Evolutionary conservation across 2,797 vertebrate species (phyloP).

Genomic region (Rhinoraja longicauda): DNA sequence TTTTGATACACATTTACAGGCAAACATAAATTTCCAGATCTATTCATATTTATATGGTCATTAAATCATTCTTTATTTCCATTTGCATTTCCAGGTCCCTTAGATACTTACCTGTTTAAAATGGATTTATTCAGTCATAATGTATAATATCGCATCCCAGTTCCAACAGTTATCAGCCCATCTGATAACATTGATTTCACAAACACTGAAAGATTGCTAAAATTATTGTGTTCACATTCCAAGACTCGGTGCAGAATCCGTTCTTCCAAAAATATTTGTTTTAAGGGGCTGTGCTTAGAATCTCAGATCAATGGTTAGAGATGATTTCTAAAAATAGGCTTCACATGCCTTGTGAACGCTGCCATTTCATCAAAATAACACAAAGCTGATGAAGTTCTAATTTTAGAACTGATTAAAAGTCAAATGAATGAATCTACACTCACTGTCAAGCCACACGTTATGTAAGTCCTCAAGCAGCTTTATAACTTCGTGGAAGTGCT

Average conservation of each 20-base stretch:
- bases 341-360: background rate
- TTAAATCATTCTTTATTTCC: background rate
- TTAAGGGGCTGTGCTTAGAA: background rate
- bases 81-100: background rate
- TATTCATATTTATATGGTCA: background rate
- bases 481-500: background rate
- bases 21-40: too few relatives aligned
- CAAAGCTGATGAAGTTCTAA: constrained; percentile 30
- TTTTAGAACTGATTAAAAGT: constrained; percentile 25
- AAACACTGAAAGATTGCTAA: background rate
- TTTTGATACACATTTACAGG: too few relatives aligned
- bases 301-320: constrained; percentile 12
- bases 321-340: background rate
- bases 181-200: background rate
- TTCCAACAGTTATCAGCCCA: background rate
- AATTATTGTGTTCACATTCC: background rate
- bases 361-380: background rate
- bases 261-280: background rate
- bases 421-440: constrained; percentile 19
- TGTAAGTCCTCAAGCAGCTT: background rate
- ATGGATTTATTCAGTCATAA: background rate
- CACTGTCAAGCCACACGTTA: background rate
- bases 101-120: background rate
- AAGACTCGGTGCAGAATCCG: background rate
- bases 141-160: too few relatives aligned